Base-by-base conservation (phyloP, 2,888 invertebrate genomes). In the Cheilosia variabilis region DNA sequence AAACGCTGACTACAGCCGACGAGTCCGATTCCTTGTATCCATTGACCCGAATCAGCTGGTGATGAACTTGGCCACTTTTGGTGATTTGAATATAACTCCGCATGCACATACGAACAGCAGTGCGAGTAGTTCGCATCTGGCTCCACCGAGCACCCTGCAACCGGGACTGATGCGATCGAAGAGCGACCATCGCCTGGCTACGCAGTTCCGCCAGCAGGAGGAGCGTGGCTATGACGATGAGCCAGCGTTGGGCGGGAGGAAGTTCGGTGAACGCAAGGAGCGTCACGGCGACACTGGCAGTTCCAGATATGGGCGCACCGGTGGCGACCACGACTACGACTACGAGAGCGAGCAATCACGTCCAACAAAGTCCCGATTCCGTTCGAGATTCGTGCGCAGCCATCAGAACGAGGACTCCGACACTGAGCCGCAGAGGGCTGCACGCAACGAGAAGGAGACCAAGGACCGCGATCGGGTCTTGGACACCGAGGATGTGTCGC, bases 21-120 rank as follows among this genome's bases (percentile, higher is more conserved):
- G 97, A 89, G 96, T 97, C 87, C 94, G 97, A 87, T 97, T 98
- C 93, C 94, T 96, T 68, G 96, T 97, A 94, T 96, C 97, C 34
- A 97, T 97, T 90, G 98, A 98, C 92, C 97, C 98, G 3, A 98
- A 98, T 91, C 96, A 97, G 92, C 93, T 98, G 88, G 97, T 97
- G 1, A 94, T 96, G 90, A 97, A 98, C 89, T 95, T 98, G 41
- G 96, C 97, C 62, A 96, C 96, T 80, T 98, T 95, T 89, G 98
- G 98, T 58, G 98, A 98, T 91, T 93, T 98, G 53, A 97, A 97
- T 90, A 97, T 97, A 87, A 93, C 95, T 69, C 94, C 94, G 83
- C 93, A 94, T 63, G 93, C 94, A 86, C 90, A 92, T 15, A 90
- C 92, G 1, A 83, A 88, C n/a, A 93, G 93, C 22, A 92, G 92